Percentiles rank a stretch among this genome's conserved stretches.
Conservation (phyloP, 2,113 vertebrate species). For the Sigmodon hispidus region DNA sequence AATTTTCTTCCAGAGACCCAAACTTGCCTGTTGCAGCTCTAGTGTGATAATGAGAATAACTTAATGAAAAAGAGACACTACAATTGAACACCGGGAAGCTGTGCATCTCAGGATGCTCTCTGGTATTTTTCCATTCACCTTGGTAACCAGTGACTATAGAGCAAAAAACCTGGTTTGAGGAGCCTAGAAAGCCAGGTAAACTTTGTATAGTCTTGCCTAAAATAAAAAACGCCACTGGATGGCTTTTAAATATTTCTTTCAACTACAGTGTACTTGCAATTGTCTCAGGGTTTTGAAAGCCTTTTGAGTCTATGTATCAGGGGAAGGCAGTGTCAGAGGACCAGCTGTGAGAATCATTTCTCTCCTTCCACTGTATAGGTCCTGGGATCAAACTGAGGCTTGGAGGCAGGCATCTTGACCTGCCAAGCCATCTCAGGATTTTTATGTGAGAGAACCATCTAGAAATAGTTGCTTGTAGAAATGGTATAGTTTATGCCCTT, state of each 20-base stretch:
- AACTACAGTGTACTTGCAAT: neutral
- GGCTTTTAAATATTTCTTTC: neutral
- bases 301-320: neutral
- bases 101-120: too few relatives aligned
- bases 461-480: neutral
- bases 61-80: neutral
- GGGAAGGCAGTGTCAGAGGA: neutral
- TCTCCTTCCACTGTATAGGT: neutral
- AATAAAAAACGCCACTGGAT: neutral
- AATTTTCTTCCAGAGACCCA: neutral
- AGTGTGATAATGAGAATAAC: too few relatives aligned
- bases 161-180: neutral
- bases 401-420: neutral
- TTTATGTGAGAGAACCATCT: neutral
- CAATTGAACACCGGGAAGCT: neutral
- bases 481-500: neutral
- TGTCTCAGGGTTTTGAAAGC: neutral
- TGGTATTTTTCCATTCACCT: neutral
- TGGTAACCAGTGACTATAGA: neutral
- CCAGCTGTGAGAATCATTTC: neutral
- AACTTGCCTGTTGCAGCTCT: neutral
- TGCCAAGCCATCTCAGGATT: neutral
- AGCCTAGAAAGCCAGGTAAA: neutral
- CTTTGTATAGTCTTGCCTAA: neutral
- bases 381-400: neutral